Conservation (phyloP, 2,888 invertebrate species). For the Stenurella melanura region DNA sequence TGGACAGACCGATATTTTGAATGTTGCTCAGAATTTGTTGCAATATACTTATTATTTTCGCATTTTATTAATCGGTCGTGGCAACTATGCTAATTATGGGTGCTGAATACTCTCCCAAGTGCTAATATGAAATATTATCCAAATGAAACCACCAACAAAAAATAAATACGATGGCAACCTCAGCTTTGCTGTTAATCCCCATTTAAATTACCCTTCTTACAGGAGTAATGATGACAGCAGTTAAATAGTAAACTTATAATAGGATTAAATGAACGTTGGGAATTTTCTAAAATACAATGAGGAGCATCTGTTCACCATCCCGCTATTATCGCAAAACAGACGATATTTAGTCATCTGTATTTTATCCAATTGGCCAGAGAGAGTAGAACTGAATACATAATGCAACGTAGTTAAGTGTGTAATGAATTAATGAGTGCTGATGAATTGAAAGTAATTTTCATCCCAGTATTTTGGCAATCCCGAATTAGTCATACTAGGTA, state of each 20-base stretch:
- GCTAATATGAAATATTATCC: background rate
- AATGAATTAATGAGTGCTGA: background rate
- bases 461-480: constrained; percentile 9
- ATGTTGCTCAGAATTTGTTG: too few relatives aligned
- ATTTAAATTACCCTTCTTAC: background rate
- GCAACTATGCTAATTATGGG: background rate
- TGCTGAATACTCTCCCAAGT: background rate
- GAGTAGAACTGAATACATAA: constrained; percentile 8
- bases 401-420: background rate
- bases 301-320: constrained; percentile 20
- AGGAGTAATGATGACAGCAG: background rate
- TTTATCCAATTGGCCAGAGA: background rate
- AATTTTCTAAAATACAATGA: constrained; percentile 13
- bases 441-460: constrained; percentile 9
- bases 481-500: background rate
- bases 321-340: background rate
- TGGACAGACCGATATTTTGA: too few relatives aligned
- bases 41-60: too few relatives aligned
- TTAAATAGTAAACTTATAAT: constrained; percentile 22
- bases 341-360: background rate
- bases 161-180: background rate
- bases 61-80: background rate
- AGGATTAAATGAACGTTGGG: constrained; percentile 31
- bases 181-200: background rate
- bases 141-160: constrained; percentile 3